A percentile compares a stretch with the other conserved stretches of the same genome.
Evolutionary conservation across 2,113 vertebrate species (phyloP).

Genomic region (Podarcis cretensis): DNA sequence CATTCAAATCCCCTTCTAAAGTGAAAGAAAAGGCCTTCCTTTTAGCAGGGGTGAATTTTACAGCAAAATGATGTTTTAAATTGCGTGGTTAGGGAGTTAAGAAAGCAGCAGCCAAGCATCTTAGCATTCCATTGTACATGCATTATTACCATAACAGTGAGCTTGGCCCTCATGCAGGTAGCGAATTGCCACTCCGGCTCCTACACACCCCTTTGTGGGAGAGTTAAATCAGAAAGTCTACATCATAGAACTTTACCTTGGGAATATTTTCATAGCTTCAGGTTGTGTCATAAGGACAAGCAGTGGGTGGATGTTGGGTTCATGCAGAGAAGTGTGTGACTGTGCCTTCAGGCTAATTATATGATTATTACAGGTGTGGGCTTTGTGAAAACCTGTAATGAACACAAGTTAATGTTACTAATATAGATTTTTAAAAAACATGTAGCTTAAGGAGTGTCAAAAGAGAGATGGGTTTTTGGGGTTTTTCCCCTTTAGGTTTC

Average conservation of each 20-base stretch:
- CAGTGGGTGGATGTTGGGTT: not conserved
- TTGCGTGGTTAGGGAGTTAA: not conserved
- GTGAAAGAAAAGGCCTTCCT: too few species aligned
- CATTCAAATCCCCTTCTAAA: too few species aligned
- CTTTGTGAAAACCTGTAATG: conserved; percentile 4
- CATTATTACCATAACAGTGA: too few species aligned
- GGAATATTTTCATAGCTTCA: not conserved
- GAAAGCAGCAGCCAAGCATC: too few species aligned
- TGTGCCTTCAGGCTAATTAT: conserved; percentile 10
- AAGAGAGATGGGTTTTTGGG: conserved; percentile 28
- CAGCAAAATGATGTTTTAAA: too few species aligned
- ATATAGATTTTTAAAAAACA: not conserved
- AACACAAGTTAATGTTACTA: not conserved
- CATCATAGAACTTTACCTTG: not conserved
- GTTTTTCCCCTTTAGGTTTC: conserved; percentile 57
- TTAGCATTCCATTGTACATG: too few species aligned
- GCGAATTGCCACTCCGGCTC: not conserved
- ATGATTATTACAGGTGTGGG: not conserved
- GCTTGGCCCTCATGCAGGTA: not conserved
- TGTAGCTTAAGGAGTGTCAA: conserved; percentile 7
- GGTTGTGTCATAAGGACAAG: conserved; percentile 11
- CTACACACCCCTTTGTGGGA: not conserved
- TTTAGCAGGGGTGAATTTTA: too few species aligned
- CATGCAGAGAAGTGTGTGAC: conserved; percentile 9
- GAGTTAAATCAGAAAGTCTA: not conserved